Base-by-base conservation (phyloP, 1,140 invertebrate genomes). In the Alviniconcha marisindica region DNA sequence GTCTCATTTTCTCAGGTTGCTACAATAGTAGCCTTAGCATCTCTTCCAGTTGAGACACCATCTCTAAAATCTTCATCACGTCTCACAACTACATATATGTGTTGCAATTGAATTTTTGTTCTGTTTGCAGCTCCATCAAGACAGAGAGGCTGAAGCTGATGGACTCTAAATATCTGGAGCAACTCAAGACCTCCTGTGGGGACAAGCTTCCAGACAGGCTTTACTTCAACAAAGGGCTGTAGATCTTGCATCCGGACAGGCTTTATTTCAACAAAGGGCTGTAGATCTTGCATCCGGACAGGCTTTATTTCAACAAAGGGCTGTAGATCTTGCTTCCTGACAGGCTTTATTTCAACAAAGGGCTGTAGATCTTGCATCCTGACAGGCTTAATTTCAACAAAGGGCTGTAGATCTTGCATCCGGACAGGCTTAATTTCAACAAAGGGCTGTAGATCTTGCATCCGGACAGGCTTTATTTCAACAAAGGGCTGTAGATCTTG, bases 241-340 rank as follows among this genome's bases (percentile, higher is more conserved):
- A 73, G 56, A 63, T n/a, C n/a, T n/a, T n/a, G 18, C 33, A 86
- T 28, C 90, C 90, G 40, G 79, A 87, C 28, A 81, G 15, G 44
- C 83, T 91, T 0, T 91, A 90, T 81, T 91, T 90, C 79, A 91
- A 91, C 85, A 91, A 91, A 81, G 90, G 90, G 12, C 83, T 90
- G 31, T 90, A 73, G 56, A 63, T n/a, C n/a, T n/a, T n/a, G 18
- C 33, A 86, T 28, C 90, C 90, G 40, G 79, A 87, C 28, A 81
- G 15, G 44, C 83, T 91, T 0, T 91, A 90, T 81, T 91, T 90
- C 79, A 91, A 91, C 85, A 91, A 91, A 81, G 90, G 90, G 12
- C 83, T 90, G 31, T 90, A 73, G 56, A 63, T n/a, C n/a, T n/a
- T n/a, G 18, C 33, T 87, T 28, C 90, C 90, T 42, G 79, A 87